Conservation (phyloP, 2,888 invertebrate genomes). For the Melieria omissa region DNA sequence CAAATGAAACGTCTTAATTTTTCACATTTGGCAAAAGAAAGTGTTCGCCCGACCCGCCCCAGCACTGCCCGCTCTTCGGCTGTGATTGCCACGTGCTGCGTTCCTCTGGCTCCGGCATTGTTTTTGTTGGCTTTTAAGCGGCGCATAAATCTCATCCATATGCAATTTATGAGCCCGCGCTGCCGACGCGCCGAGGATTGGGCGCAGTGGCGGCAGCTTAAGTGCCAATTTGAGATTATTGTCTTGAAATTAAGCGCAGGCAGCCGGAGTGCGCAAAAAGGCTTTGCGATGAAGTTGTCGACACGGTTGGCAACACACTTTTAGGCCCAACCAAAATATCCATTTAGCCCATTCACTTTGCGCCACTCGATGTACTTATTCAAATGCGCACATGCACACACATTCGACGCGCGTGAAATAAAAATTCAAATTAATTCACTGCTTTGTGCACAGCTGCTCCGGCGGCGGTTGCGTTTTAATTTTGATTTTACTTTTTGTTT, state of each 20-base stretch:
- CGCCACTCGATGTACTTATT: background rate
- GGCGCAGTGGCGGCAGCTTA: background rate
- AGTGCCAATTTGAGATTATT: constrained; percentile 58
- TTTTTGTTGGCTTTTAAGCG: too few relatives aligned
- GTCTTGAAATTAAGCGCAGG: constrained; percentile 38
- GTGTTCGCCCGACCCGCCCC: too few relatives aligned
- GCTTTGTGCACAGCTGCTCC: constrained; percentile 54
- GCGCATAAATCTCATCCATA: constrained; percentile 59
- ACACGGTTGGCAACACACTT: constrained; percentile 18
- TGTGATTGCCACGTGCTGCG: too few relatives aligned
- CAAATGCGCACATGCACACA: background rate
- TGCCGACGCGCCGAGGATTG: constrained; percentile 25
- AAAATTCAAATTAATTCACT: constrained; percentile 61
- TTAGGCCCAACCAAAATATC: constrained; percentile 19
- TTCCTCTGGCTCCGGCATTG: too few relatives aligned
- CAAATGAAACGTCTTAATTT: constrained; percentile 46
- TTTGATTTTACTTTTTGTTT: constrained; percentile 48
- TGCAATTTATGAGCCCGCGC: constrained; percentile 51
- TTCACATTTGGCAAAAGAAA: constrained; percentile 42
- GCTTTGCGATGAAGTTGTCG: background rate
- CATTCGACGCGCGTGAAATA: constrained; percentile 6
- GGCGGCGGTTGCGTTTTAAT: constrained; percentile 54
- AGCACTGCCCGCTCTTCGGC: too few relatives aligned
- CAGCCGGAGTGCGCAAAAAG: background rate
- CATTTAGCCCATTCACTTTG: constrained; percentile 6